Conservation (phyloP, 1,140 invertebrate genomes). For the Psix sp. region DNA sequence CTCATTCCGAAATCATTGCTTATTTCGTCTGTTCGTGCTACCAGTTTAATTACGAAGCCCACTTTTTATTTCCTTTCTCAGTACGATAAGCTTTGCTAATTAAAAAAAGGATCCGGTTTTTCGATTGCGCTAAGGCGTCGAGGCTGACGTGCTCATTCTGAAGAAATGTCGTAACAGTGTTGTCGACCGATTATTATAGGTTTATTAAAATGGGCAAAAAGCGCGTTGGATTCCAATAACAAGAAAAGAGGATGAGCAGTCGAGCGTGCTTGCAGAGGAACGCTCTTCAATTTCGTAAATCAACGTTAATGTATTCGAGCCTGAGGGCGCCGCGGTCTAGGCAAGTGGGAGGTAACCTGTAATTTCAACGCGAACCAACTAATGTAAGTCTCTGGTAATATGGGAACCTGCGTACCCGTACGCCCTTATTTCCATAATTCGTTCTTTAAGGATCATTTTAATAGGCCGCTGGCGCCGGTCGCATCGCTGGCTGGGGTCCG, state of each 20-base stretch:
- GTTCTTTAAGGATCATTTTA: constrained; percentile 76
- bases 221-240: constrained; percentile 44
- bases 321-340: constrained; percentile 61
- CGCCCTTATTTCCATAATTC: constrained; percentile 76
- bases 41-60: constrained; percentile 38
- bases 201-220: constrained; percentile 60
- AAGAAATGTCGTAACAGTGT: constrained; percentile 51
- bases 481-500: constrained; percentile 30
- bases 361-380: constrained; percentile 72
- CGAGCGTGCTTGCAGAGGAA: constrained; percentile 16
- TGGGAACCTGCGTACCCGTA: constrained; percentile 68
- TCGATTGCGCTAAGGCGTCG: too few species aligned
- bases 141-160: constrained; percentile 19
- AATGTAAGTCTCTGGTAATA: constrained; percentile 69
- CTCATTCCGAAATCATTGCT: constrained; percentile 22
- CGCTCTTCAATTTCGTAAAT: constrained; percentile 68
- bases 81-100: constrained; percentile 47
- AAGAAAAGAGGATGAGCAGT: constrained; percentile 29
- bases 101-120: constrained; percentile 49
- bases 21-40: constrained; percentile 32
- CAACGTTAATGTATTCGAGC: constrained; percentile 70
- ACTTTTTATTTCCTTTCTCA: constrained; percentile 38
- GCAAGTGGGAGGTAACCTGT: constrained; percentile 69
- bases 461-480: constrained; percentile 73
- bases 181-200: constrained; percentile 54